phyloP scores from a whole-genome alignment of 2,113 vertebrate species.

The Camarhynchus parvulus region DNA sequence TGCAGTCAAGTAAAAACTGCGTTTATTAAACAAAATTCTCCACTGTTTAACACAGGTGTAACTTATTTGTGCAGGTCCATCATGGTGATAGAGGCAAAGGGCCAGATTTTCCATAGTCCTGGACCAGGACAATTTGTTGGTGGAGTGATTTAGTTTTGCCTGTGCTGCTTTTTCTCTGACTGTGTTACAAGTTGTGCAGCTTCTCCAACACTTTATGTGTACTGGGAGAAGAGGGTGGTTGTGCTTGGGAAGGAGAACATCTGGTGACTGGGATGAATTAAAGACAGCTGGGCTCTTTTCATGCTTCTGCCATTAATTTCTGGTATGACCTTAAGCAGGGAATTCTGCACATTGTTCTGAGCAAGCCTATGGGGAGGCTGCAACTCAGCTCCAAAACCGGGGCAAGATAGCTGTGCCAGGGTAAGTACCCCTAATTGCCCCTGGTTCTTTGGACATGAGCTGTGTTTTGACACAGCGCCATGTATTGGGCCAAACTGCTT shows the following conservation, averaged over 20 bases:
- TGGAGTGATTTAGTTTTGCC: background rate
- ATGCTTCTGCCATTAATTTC: background rate
- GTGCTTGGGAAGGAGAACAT: background rate
- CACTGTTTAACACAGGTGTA: background rate
- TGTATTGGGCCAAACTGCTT: background rate
- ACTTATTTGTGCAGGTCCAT: background rate
- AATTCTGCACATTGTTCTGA: background rate
- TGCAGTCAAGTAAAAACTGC: background rate
- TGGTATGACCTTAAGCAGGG: background rate
- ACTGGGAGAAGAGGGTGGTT: background rate
- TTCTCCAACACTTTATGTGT: background rate
- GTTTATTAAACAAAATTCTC: background rate
- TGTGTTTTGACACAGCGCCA: background rate
- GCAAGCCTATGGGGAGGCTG: background rate
- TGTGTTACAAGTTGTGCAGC: background rate
- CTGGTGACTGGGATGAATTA: background rate
- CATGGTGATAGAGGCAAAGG: background rate
- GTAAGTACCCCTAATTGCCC: background rate
- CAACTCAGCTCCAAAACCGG: background rate
- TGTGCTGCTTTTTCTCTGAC: background rate
- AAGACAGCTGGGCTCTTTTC: background rate
- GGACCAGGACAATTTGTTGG: background rate
- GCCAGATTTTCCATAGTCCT: background rate
- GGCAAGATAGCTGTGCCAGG: background rate
- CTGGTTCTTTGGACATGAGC: background rate